Evolutionary conservation across 2,113 vertebrate genomes (phyloP).

Genomic region (Megaleporinus macrocephalus): DNA sequence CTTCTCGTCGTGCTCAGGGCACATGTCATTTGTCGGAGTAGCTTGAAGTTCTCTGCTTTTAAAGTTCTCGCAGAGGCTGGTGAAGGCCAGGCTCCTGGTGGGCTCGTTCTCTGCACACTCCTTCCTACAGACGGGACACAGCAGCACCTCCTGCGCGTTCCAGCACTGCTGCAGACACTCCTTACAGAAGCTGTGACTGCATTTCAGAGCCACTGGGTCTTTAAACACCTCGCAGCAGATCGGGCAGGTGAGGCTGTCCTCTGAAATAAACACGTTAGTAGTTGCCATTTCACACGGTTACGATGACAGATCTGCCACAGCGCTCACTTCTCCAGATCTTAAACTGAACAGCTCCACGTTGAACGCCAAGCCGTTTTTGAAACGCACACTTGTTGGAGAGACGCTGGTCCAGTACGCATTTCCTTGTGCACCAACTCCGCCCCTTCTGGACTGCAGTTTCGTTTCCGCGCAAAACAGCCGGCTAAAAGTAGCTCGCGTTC

Average conservation of each 20-base stretch:
- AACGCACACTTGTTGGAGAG: too few relatives aligned
- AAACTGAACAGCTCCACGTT: too few relatives aligned
- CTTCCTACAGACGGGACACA: slow-evolving; percentile 34
- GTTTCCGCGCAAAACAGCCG: too few relatives aligned
- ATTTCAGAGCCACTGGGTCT: slow-evolving; percentile 27
- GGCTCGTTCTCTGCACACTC: slow-evolving; percentile 30
- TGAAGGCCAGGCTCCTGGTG: slow-evolving; percentile 38
- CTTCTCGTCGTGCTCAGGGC: slow-evolving; percentile 26
- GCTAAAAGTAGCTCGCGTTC: too few relatives aligned
- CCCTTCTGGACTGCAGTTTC: too few relatives aligned
- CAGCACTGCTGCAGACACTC: slow-evolving; percentile 34
- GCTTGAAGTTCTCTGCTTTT: not conserved
- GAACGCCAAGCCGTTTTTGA: too few relatives aligned
- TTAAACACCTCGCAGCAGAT: slow-evolving; percentile 27
- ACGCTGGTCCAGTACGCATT: too few relatives aligned
- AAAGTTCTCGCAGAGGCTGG: slow-evolving; percentile 41
- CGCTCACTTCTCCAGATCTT: too few relatives aligned
- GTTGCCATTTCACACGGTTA: not conserved
- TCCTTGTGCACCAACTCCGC: too few relatives aligned
- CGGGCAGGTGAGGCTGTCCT: slow-evolving; percentile 18
- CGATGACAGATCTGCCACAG: too few relatives aligned
- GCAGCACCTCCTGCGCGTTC: not conserved
- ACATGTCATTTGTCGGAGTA: not conserved
- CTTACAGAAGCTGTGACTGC: slow-evolving; percentile 44
- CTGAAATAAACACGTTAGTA: not conserved